These are phyloP conservation scores for Artibeus lituratus DNA, from an alignment of 2,797 vertebrate species.

Conservation along the genomic window DNA sequence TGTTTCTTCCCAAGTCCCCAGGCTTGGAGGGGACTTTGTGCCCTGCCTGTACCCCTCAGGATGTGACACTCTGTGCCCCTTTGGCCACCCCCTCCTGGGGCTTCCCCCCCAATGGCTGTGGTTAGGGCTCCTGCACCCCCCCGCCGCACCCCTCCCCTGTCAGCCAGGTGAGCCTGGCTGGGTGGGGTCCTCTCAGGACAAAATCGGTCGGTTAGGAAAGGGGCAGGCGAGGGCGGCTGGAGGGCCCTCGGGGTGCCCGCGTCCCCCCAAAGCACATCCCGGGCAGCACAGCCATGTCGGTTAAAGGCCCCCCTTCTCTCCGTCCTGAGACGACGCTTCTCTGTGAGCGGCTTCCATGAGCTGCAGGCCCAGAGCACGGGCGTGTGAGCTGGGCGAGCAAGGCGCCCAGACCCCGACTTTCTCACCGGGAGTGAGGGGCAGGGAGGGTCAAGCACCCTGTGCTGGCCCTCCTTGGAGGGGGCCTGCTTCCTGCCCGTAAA, in stretches of 20 bases:
- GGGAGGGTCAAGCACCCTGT: accelerated
- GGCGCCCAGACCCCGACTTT: neutral
- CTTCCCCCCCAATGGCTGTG: neutral
- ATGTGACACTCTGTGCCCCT: accelerated
- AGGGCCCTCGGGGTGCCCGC: accelerated
- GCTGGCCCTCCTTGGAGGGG: accelerated
- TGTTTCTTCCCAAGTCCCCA: neutral
- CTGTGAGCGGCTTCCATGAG: accelerated
- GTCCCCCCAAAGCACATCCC: accelerated
- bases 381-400: accelerated
- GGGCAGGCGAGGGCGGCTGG: accelerated
- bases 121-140: neutral
- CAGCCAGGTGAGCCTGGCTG: neutral
- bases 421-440: neutral
- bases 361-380: accelerated
- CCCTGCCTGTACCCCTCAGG: neutral
- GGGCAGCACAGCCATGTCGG: accelerated
- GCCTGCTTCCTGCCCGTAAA: accelerated
- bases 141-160: too few relatives aligned
- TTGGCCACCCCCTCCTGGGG: neutral
- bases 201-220: accelerated
- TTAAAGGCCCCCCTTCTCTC: neutral
- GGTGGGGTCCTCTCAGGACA: neutral
- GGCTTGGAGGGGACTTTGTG: neutral
- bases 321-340: neutral